phyloP scores from a whole-genome alignment of 2,113 vertebrate species.

The Enhydra lutris region DNA sequence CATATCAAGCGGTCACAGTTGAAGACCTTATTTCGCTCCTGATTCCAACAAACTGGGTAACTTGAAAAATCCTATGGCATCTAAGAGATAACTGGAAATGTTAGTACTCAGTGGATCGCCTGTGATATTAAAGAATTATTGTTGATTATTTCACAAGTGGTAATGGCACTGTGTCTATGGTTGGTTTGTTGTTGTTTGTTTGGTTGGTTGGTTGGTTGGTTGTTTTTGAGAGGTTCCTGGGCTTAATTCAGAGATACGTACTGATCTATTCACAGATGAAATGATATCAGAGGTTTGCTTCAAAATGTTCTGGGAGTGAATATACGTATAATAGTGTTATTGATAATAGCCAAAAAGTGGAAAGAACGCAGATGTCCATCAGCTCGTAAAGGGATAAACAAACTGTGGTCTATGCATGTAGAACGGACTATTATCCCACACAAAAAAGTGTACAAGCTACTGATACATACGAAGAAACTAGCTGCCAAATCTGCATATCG shows the following conservation, averaged over 20 bases:
- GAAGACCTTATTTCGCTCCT: background rate
- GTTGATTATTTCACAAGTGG: background rate
- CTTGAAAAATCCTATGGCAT: background rate
- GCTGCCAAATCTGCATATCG: background rate
- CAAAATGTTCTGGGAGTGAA: background rate
- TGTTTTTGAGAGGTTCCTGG: background rate
- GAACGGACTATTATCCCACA: background rate
- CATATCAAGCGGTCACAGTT: background rate
- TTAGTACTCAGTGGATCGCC: background rate
- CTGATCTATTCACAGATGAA: background rate
- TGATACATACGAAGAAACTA: background rate
- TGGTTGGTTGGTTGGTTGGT: too few species aligned
- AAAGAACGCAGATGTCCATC: background rate
- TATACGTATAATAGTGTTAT: background rate
- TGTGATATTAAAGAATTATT: background rate
- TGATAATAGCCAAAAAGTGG: background rate
- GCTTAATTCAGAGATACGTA: background rate
- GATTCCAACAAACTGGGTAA: constrained; percentile 28
- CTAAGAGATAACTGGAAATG: constrained; percentile 5
- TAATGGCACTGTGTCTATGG: background rate
- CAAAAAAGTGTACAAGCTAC: background rate
- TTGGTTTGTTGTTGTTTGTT: background rate
- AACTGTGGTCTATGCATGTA: background rate
- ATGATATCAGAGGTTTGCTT: background rate
- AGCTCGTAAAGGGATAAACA: background rate